Percentiles rank a stretch among this genome's conserved stretches.
Evolutionary conservation across 2,888 invertebrate species (phyloP).

Genomic region (Cetonia aurata): DNA sequence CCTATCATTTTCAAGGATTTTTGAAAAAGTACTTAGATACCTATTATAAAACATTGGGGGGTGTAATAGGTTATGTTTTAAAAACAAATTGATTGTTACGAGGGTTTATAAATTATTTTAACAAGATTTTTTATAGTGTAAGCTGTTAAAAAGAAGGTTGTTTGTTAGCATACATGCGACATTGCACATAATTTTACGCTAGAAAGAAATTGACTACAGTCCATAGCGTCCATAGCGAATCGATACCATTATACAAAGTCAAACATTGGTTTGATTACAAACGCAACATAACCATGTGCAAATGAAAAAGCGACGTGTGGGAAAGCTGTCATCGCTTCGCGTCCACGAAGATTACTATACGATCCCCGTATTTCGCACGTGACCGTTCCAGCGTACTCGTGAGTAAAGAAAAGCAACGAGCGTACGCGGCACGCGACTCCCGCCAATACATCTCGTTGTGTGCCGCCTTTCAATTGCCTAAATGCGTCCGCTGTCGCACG

Average conservation of each 20-base stretch:
- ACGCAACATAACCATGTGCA: conserved; percentile 12
- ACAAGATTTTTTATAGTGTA: no score
- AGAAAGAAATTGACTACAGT: no score
- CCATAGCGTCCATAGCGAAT: no score
- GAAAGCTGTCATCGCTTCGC: conserved; percentile 58
- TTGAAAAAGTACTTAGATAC: no score
- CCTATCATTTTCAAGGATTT: no score
- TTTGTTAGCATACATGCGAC: no score
- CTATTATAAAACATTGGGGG: no score
- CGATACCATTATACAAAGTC: not conserved
- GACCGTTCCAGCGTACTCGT: conserved; percentile 48
- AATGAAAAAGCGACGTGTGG: conserved; percentile 54
- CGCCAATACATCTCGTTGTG: conserved; percentile 48
- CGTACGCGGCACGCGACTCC: conserved; percentile 41
- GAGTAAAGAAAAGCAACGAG: conserved; percentile 22
- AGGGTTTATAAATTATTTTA: no score
- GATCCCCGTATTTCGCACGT: conserved; percentile 58
- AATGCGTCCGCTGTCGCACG: conserved; percentile 27
- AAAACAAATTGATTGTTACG: no score
- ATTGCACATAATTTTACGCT: no score
- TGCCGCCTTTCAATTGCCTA: conserved; percentile 55
- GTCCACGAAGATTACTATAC: conserved; percentile 62
- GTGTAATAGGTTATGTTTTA: no score
- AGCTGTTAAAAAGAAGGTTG: no score
- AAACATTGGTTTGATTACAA: not conserved